Percentiles rank a stretch among this genome's conserved stretches.
Conservation (phyloP, 2,797 vertebrate species). For the Erithacus rubecula region DNA sequence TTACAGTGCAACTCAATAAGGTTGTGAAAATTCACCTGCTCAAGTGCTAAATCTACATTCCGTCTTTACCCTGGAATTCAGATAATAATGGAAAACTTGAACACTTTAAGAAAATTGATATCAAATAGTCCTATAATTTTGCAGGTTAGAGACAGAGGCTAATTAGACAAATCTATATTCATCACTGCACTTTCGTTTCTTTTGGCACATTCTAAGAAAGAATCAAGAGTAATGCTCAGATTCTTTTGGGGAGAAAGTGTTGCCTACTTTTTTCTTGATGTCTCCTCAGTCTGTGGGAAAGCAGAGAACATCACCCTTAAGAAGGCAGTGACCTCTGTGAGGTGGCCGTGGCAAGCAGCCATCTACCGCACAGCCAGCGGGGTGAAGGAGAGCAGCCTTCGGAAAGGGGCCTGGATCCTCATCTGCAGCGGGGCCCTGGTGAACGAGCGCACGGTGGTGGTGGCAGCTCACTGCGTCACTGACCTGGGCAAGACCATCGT, state of each 20-base stretch:
- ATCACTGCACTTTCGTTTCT: not conserved
- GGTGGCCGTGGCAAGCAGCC: conserved; percentile 96
- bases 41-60: not conserved
- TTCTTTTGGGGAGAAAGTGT: not conserved
- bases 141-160: not conserved
- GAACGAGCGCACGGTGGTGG: conserved; percentile 90
- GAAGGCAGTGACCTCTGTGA: conserved; percentile 75
- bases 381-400: conserved; percentile 58
- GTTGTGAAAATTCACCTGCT: not conserved
- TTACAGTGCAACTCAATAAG: not conserved
- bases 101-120: not conserved
- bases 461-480: conserved; percentile 94
- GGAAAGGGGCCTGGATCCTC: conserved; percentile 86
- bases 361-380: conserved; percentile 83
- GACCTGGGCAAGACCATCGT: conserved; percentile 88
- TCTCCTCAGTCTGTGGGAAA: conserved; percentile 91
- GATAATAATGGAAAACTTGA: not conserved
- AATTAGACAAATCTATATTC: not conserved
- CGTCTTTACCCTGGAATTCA: not conserved
- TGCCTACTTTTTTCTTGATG: not conserved
- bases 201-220: not conserved
- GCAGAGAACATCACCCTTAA: conserved; percentile 81
- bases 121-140: not conserved
- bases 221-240: not conserved
- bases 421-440: conserved; percentile 94